phyloP scores from a whole-genome alignment of 2,888 invertebrate genomes.

The Drosophila emarginata region DNA sequence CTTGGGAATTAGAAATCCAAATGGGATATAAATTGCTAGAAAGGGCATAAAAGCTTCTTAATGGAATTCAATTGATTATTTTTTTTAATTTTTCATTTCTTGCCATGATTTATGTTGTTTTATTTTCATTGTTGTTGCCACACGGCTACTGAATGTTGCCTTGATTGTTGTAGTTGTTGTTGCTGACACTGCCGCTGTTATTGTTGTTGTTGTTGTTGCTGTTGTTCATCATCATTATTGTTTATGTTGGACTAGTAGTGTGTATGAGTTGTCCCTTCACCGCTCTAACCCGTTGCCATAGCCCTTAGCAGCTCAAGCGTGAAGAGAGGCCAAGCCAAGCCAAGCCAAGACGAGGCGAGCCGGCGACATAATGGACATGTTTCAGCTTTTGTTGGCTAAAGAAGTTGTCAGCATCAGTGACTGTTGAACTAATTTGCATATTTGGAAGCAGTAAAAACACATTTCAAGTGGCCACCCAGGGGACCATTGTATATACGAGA shows the following conservation, averaged over 20 bases:
- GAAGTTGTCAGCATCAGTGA: constrained; percentile 70
- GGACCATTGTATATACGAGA: constrained; percentile 8
- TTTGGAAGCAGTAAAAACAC: constrained; percentile 72
- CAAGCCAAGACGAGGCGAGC: background rate
- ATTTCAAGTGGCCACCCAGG: constrained; percentile 77
- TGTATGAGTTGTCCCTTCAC: background rate
- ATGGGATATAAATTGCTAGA: background rate
- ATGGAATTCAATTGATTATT: constrained; percentile 16
- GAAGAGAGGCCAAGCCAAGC: constrained; percentile 53
- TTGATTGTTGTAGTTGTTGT: constrained; percentile 40
- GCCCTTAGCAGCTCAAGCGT: constrained; percentile 57
- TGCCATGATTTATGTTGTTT: constrained; percentile 44
- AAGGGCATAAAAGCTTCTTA: constrained; percentile 9
- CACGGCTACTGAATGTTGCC: constrained; percentile 38
- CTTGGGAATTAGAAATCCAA: too few species aligned
- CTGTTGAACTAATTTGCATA: constrained; percentile 71
- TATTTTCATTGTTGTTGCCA: constrained; percentile 44
- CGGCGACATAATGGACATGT: constrained; percentile 73
- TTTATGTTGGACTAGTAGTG: constrained; percentile 54
- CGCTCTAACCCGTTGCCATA: constrained; percentile 8
- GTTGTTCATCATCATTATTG: constrained; percentile 55
- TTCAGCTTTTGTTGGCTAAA: constrained; percentile 74
- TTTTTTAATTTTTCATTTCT: constrained; percentile 28
- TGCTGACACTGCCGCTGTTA: constrained; percentile 46
- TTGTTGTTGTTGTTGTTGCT: constrained; percentile 38